A percentile compares a stretch with the other conserved stretches of the same genome.
These are phyloP conservation scores for Nycticryphes semicollaris DNA, from an alignment of 2,113 vertebrate species.

Conservation along the genomic window DNA sequence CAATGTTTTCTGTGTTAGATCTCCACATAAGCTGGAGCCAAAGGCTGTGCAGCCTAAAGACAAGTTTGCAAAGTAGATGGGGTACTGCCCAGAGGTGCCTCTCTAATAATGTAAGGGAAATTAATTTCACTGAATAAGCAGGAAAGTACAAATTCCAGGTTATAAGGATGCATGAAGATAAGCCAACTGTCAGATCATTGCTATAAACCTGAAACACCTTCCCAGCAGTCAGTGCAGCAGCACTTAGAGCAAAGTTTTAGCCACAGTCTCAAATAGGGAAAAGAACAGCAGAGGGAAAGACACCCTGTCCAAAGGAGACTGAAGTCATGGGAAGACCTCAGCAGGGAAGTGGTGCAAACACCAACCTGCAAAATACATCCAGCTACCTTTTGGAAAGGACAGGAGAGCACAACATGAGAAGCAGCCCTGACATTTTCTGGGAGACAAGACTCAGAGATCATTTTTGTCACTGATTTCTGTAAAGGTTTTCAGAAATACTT, in stretches of 20 bases:
- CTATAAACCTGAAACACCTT: not conserved
- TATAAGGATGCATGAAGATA: not conserved
- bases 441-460: not conserved
- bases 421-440: not conserved
- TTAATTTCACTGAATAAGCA: slow-evolving; percentile 20
- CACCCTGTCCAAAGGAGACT: not conserved
- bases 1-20: not conserved
- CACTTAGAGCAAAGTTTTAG: not conserved
- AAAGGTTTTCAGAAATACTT: not conserved
- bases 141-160: slow-evolving; percentile 41
- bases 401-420: not conserved
- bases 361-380: not conserved
- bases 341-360: not conserved
- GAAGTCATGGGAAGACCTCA: not conserved
- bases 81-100: not conserved
- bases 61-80: not conserved
- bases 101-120: not conserved
- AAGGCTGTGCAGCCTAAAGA: not conserved
- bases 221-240: not conserved
- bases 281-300: not conserved
- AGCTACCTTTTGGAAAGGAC: not conserved
- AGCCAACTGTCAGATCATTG: not conserved
- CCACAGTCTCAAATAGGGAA: not conserved
- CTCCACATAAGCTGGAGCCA: not conserved
- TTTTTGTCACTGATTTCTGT: not conserved